Percentiles rank a stretch among this genome's conserved stretches.
Conservation (phyloP, 2,113 vertebrate genomes). For the Trogon melanurus region DNA sequence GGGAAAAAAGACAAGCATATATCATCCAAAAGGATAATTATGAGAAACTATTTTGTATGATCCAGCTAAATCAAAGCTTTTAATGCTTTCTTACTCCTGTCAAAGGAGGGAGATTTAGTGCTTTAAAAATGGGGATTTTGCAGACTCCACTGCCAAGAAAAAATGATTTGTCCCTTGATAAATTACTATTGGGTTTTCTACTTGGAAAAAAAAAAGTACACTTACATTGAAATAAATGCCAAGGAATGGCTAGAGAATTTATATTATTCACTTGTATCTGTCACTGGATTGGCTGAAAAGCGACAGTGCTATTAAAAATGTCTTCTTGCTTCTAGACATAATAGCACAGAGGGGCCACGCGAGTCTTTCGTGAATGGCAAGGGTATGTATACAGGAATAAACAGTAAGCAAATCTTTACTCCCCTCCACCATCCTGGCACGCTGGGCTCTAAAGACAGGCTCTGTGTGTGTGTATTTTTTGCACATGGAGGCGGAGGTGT, state of each 20-base stretch:
- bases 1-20: conserved; percentile 81
- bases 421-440: not conserved
- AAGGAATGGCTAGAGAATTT: conserved; percentile 81
- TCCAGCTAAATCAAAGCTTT: conserved; percentile 87
- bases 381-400: not conserved
- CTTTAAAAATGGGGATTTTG: conserved; percentile 87
- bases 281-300: conserved; percentile 76
- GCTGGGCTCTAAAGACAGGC: not conserved
- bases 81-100: conserved; percentile 88
- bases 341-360: conserved; percentile 49
- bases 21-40: conserved; percentile 88
- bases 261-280: conserved; percentile 79
- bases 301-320: conserved; percentile 76
- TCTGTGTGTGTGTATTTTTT: too few species aligned
- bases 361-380: conserved; percentile 1
- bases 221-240: conserved; percentile 86
- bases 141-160: conserved; percentile 85
- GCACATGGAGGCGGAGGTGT: too few species aligned
- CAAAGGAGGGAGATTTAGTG: conserved; percentile 83
- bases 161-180: conserved; percentile 88
- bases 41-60: conserved; percentile 87
- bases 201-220: conserved; percentile 80
- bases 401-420: conserved; percentile 37
- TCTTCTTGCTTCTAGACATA: conserved; percentile 65
- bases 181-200: conserved; percentile 83